Evolutionary conservation across 1,140 invertebrate species (phyloP).

Genomic region (Magallana angulata): DNA sequence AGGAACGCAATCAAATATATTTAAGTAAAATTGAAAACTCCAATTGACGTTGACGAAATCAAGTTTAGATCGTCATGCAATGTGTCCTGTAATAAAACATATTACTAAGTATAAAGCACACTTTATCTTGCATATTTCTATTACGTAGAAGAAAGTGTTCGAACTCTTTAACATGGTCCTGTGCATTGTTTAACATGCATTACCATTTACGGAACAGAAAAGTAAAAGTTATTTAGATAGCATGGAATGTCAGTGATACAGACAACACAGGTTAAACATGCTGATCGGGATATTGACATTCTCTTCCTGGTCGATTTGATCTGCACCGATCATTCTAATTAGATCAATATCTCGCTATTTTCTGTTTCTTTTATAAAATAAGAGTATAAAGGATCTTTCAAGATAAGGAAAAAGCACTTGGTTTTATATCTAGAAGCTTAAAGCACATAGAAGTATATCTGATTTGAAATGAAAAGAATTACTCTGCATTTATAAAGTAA

Average conservation of each 20-base stretch:
- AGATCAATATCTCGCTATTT: not conserved
- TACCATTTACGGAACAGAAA: not conserved
- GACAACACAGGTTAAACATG: not conserved
- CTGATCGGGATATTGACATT: not conserved
- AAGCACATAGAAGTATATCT: not conserved
- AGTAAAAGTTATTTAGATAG: not conserved
- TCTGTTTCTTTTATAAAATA: not conserved
- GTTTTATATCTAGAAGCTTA: not conserved
- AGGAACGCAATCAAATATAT: too few species aligned
- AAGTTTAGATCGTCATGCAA: too few species aligned
- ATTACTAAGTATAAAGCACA: too few species aligned
- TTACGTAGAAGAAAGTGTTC: too few species aligned
- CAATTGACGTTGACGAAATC: too few species aligned
- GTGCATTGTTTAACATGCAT: not conserved
- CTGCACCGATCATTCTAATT: not conserved
- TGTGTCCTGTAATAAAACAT: too few species aligned
- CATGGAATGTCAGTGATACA: not conserved
- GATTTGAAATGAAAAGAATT: too few species aligned
- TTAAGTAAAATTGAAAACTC: too few species aligned
- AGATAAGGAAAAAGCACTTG: not conserved
- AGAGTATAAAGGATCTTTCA: not conserved
- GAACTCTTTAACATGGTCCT: not conserved
- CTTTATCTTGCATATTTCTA: too few species aligned
- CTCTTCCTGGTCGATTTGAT: not conserved
- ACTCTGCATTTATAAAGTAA: too few species aligned